These are phyloP conservation scores for Trematomus loennbergii DNA, from an alignment of 2,113 vertebrate species.

Conservation along the genomic window DNA sequence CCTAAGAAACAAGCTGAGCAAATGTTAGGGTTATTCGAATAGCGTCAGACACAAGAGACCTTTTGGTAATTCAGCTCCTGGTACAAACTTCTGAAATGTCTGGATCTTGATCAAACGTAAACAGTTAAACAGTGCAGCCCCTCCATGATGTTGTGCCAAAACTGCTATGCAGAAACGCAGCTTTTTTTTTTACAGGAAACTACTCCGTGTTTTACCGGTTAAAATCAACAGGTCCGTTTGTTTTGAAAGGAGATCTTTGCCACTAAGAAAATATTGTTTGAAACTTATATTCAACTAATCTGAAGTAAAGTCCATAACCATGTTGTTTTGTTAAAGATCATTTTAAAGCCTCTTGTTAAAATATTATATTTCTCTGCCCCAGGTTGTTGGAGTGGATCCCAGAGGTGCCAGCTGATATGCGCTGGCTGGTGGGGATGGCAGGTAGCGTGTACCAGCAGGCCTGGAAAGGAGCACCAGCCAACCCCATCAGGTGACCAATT, in stretches of 20 bases:
- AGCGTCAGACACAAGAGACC: no score
- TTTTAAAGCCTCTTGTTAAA: not conserved
- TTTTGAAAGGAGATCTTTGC: no score
- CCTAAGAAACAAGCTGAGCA: not conserved
- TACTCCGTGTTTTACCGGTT: not conserved
- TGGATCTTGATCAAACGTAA: not conserved
- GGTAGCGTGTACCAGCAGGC: slow-evolving; percentile 83
- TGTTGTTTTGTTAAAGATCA: not conserved
- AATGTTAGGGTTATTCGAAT: no score
- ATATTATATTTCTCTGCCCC: not conserved
- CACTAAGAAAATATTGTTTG: no score
- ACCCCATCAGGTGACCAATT: slow-evolving; percentile 53
- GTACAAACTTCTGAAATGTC: not conserved
- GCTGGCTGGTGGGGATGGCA: slow-evolving; percentile 86
- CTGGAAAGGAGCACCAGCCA: slow-evolving; percentile 62
- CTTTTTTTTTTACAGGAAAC: not conserved
- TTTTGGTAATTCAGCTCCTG: no score
- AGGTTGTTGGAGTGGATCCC: slow-evolving; percentile 93
- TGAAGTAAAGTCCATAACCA: not conserved
- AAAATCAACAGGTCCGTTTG: no score
- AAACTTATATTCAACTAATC: not conserved
- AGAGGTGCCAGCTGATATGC: slow-evolving; percentile 88
- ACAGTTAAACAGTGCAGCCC: not conserved
- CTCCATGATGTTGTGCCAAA: not conserved
- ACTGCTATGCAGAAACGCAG: not conserved